phyloP scores from a whole-genome alignment of 2,888 invertebrate species.

The Nemapogon koenigi region DNA sequence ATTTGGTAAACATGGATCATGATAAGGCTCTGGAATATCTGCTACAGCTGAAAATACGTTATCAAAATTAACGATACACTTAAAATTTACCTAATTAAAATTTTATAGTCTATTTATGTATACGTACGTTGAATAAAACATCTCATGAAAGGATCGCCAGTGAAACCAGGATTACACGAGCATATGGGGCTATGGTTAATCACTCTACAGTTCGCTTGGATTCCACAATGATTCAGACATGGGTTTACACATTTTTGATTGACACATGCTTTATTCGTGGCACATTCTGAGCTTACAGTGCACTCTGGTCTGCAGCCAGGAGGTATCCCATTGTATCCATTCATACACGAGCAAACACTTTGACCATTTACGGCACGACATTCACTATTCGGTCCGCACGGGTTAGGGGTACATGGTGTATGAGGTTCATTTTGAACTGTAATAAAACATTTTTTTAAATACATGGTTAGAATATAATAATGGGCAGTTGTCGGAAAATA shows the following conservation, averaged over 20 bases:
- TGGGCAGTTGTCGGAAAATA: neutral
- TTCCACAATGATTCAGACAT: constrained; percentile 75
- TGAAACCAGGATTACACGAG: constrained; percentile 66
- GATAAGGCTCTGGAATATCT: constrained; percentile 33
- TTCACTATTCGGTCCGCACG: constrained; percentile 78
- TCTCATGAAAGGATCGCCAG: constrained; percentile 74
- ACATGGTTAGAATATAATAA: neutral
- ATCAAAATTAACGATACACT: constrained; percentile 9
- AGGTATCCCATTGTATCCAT: constrained; percentile 75
- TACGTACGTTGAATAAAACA: constrained; percentile 63
- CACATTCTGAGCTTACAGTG: constrained; percentile 78
- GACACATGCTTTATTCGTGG: constrained; percentile 74
- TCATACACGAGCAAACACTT: constrained; percentile 78
- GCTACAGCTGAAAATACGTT: constrained; percentile 25
- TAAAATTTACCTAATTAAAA: neutral
- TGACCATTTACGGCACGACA: constrained; percentile 74
- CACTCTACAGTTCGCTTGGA: constrained; percentile 73
- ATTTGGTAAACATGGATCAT: constrained; percentile 72
- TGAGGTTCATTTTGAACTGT: constrained; percentile 32
- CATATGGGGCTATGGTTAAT: constrained; percentile 83
- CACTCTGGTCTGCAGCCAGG: constrained; percentile 82
- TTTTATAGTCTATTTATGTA: constrained; percentile 4
- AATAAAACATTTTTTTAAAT: constrained; percentile 5
- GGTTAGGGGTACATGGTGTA: constrained; percentile 73
- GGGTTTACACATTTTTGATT: constrained; percentile 81